Evolutionary conservation across 2,797 vertebrate species (phyloP).

Genomic region (Tangara arthus): DNA sequence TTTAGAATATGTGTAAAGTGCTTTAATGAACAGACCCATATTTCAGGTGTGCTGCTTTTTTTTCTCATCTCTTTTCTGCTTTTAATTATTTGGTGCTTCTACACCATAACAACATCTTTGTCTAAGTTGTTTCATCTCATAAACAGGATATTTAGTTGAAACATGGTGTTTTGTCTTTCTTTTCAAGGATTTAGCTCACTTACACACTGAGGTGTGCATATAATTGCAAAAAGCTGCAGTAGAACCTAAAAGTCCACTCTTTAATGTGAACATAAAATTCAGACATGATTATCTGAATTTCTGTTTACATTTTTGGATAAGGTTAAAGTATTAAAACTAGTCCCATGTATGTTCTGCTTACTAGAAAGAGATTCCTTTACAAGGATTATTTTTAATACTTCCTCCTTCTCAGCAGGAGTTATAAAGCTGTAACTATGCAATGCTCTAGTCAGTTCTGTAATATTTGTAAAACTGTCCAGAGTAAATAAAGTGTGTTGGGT

Average conservation of each 20-base stretch:
- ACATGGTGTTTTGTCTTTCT: not conserved
- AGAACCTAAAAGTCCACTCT: not conserved
- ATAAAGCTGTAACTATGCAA: not conserved
- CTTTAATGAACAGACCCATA: fast-evolving
- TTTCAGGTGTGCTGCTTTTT: not conserved
- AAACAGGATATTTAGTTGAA: not conserved
- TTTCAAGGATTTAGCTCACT: not conserved
- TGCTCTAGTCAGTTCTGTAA: not conserved
- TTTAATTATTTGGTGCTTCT: not conserved
- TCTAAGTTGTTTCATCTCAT: not conserved
- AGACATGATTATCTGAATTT: not conserved
- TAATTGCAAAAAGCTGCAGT: not conserved
- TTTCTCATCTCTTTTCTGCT: not conserved
- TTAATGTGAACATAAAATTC: not conserved
- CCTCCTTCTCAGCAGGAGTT: not conserved
- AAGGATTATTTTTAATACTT: not conserved
- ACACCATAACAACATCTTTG: not conserved
- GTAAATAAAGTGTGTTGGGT: not conserved
- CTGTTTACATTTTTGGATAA: not conserved
- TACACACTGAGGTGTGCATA: not conserved
- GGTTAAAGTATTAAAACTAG: not conserved
- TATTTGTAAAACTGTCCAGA: not conserved
- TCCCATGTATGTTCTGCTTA: not conserved
- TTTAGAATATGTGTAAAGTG: not conserved
- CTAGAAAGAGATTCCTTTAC: not conserved